Percentiles rank a stretch among this genome's conserved stretches.
Conservation (phyloP, 2,113 vertebrate species). For the Corythornis vintsioides region DNA sequence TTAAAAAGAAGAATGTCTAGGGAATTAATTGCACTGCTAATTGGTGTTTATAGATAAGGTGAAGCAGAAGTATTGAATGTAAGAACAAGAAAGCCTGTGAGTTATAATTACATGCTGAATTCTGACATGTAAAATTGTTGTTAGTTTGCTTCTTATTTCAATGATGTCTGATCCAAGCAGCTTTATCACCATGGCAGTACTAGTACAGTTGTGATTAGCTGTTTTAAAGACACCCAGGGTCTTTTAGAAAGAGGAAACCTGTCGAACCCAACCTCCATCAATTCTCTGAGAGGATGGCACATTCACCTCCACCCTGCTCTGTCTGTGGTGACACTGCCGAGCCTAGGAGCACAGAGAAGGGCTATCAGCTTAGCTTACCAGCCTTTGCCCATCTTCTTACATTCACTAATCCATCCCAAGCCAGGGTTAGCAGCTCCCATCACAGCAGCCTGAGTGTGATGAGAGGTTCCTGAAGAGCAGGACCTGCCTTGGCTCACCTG, state of each 20-base stretch:
- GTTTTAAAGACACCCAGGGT: not conserved
- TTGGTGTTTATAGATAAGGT: conserved; percentile 32
- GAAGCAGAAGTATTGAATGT: conserved; percentile 65
- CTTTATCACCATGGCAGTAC: conserved; percentile 2
- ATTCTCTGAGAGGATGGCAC: not conserved
- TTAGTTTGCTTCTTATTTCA: conserved; percentile 41
- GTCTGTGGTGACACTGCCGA: not conserved
- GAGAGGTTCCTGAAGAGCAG: not conserved
- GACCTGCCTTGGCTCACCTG: not conserved
- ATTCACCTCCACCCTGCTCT: not conserved
- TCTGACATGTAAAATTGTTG: conserved; percentile 25
- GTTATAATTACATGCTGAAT: conserved; percentile 27
- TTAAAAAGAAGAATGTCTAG: conserved; percentile 63
- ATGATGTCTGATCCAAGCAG: conserved; percentile 11
- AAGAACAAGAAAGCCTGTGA: conserved; percentile 59
- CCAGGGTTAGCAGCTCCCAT: not conserved
- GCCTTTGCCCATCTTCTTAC: conserved; percentile 10
- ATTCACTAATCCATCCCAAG: not conserved
- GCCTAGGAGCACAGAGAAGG: not conserved
- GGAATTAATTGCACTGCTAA: conserved; percentile 61
- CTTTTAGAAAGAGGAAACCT: conserved; percentile 22
- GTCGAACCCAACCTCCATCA: not conserved
- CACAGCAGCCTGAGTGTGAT: too few species aligned
- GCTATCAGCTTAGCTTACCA: not conserved
- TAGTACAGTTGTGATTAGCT: not conserved